Evolutionary conservation across 2,797 vertebrate species (phyloP), one percentile per base, ranked within the genome.

Genomic region (Pseudomugil tenellus): DNA sequence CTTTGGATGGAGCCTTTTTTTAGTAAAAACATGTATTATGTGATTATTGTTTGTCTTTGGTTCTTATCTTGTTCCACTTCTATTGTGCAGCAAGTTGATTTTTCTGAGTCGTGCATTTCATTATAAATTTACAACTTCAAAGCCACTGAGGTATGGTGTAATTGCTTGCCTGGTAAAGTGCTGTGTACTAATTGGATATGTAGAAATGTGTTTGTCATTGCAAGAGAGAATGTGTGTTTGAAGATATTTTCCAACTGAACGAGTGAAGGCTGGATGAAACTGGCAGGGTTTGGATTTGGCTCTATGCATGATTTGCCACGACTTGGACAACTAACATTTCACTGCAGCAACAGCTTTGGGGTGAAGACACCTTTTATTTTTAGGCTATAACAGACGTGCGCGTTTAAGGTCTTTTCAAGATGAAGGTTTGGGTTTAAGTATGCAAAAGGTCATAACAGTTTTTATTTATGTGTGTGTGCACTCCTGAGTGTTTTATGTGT

Each of bases 191-290:
- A 28, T 23, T 52, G 29, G 43, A 37, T 31, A 43, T 58, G 43
- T 41, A 8, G 35, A 58, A 34, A 59, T 66, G 13, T 64, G 51
- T 28, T n/a, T 19, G 17, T 53, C 55, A 61, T 54, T 58, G 48
- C 37, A 58, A 62, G 63, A 37, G 26, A 21, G 4, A 60, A 53
- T 21, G 11, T 21, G 11, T 64, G 39, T 75, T 82, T 67, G n/a
- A 59, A 34, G 28, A 58, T 26, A 48, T 83, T 72, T 84, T 81
- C 59, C 34, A 73, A 83, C 83, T 82, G 85, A 90, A 90, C 41
- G 69, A 58, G 31, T 70, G 9, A 76, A 63, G 41, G 74, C 43
- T 77, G 41, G 26, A 70, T 51, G 9, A 64, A 32, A 43, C 62
- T 37, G 48, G 3, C 46, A 63, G 41, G 57, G 34, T 21, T 69